Base-by-base conservation (phyloP, 2,797 vertebrate genomes). In the Erpetoichthys calabaricus region DNA sequence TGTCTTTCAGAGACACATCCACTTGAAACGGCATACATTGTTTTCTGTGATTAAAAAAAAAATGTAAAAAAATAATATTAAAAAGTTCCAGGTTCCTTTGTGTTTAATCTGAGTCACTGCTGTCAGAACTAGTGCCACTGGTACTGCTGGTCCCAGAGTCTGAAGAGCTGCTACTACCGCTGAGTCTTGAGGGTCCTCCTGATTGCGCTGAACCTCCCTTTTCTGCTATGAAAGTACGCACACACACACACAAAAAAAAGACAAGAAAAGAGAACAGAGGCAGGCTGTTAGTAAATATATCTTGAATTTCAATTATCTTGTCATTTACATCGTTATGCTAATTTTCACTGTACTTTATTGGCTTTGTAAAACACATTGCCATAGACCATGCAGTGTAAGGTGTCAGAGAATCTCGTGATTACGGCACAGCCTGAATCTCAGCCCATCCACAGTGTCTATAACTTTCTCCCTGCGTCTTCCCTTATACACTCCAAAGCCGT, bases 51-150 rank as follows among this genome's bases (percentile, higher is more conserved):
- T 54, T 54, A 64, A 69, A 64, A 62, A 53, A 25, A 25, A 25
- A 25, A 25, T 25, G 25, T 25, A 25, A 25, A 25, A 25, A 25
- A 25, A 25, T 25, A 25, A 25, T 25, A 25, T 25, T 25, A 25
- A 25, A 25, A 25, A 25, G 44, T 46, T 7, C 5, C 45, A 51
- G 43, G 45, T 42, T 8, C 9, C 8, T 53, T 70, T 57, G 0
- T 5, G 3, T 51, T 91, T 84, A 98, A 75, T 98, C 94, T 1
- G 84, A 90, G 70, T 97, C 89, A 7, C 86, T 89, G 84, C 86
- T 93, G 80, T 94, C 91, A 0, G 91, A 90, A 64, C 84, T 90
- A 67, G 90, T 92, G 1, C 86, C 91, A 0, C 80, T 85, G 60
- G 88, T 90, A 68, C 82, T 88, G 80, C 83, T 89, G 79, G 81